These are phyloP conservation scores for Anas platyrhynchos DNA, from an alignment of 2,113 vertebrate genomes.

Conservation along the genomic window DNA sequence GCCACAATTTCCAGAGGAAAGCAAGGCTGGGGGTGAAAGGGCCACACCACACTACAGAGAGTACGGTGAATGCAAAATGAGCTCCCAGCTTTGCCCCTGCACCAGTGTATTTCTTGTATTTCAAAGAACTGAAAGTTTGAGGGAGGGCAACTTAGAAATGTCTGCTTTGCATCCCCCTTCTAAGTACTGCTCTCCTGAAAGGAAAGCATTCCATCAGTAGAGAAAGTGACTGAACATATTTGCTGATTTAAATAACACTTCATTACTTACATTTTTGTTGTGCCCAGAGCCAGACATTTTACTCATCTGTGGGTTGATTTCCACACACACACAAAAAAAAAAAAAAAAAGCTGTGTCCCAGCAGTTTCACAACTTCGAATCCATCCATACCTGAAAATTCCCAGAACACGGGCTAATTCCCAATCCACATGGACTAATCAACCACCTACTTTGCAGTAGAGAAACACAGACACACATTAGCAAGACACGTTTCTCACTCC, in stretches of 20 bases:
- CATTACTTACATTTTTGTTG: background rate
- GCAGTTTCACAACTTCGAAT: background rate
- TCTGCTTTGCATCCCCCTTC: background rate
- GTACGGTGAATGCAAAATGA: background rate
- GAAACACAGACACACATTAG: background rate
- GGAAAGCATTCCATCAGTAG: background rate
- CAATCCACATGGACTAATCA: background rate
- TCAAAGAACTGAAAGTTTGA: too few relatives aligned
- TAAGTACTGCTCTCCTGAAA: background rate
- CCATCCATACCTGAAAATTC: background rate
- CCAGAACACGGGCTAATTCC: background rate
- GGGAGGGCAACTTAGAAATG: too few relatives aligned
- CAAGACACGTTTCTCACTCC: background rate
- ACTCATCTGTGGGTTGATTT: background rate
- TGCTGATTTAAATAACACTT: background rate
- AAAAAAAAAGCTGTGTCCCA: background rate
- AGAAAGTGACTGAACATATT: background rate
- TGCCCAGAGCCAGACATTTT: background rate
- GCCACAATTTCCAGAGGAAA: background rate
- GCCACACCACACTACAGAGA: background rate
- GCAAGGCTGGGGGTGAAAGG: background rate
- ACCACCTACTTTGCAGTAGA: background rate
- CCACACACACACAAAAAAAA: background rate
- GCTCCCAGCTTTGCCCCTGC: background rate
- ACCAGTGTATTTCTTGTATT: background rate